Evolutionary conservation across 2,888 invertebrate species (phyloP), one percentile per base, ranked within the genome.

Genomic region (Melanophora roralis): DNA sequence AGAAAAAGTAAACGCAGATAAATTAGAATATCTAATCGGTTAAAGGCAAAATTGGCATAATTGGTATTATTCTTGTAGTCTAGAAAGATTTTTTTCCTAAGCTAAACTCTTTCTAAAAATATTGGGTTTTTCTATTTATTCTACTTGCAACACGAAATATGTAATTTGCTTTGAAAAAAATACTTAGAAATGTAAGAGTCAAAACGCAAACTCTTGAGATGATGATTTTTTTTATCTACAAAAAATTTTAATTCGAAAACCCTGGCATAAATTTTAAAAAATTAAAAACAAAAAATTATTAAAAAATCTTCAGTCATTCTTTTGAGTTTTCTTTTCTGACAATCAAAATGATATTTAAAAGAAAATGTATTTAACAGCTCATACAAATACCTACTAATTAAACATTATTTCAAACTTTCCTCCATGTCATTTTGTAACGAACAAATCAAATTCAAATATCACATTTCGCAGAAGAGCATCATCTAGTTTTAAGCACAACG

Each of bases 401-500:
- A 60, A 40, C 67, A 64, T 71, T 75, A 45, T 57, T 64, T 72
- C 16, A 36, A 67, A 76, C 72, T 68, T 34, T 74, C 27, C 51
- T 34, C 57, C 59, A 51, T 51, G 36, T 36, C 51, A 76, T 60
- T 78, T 77, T 36, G 16, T 51, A 36, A 57, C 43, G 32, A 21
- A 60, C 16, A 19, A 36, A 40, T 64, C 51, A 68, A 19, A 19
- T 23, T 14, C n/a, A 57, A 9, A 53, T 65, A 47, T 64, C 38
- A 71, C 34, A 51, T 53, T 53, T 62, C 32, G 76, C 68, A 94
- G 94, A 91, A 93, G 94, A 88, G 93, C 93, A 90, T 94, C 94
- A 88, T 93, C 92, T 91, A 96, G 96, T 90, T 97, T 96, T 93
- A 96, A 97, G 92, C 96, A 96, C 92, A 97, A 97, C 91, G 95